phyloP scores from a whole-genome alignment of 2,797 vertebrate genomes.

The Carapus acus region DNA sequence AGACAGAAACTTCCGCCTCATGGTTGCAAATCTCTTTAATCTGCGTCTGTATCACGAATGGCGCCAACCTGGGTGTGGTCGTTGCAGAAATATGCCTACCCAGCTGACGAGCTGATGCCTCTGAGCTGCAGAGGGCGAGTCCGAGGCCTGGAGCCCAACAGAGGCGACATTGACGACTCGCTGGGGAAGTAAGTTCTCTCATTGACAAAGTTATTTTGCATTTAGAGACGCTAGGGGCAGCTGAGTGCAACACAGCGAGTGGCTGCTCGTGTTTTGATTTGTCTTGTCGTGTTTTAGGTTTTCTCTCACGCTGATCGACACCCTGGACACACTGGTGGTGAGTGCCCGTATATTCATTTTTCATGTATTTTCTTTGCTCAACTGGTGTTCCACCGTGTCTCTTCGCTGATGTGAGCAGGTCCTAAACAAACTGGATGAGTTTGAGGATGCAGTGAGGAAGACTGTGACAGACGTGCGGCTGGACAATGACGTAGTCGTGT shows the following conservation, averaged over 20 bases:
- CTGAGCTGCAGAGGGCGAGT: conserved; percentile 78
- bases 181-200: conserved; percentile 73
- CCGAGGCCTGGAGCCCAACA: conserved; percentile 76
- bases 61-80: conserved; percentile 28
- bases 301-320: conserved; percentile 79
- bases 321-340: conserved; percentile 79
- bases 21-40: no score
- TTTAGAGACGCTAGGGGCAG: no score
- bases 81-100: conserved; percentile 78
- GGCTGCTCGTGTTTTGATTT: no score
- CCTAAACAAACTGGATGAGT: conserved; percentile 79
- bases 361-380: no score
- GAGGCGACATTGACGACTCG: conserved; percentile 79
- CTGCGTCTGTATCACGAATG: no score
- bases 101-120: conserved; percentile 81
- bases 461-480: conserved; percentile 69
- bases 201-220: no score
- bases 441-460: conserved; percentile 77
- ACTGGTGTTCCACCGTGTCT: no score
- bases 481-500: conserved; percentile 81
- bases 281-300: no score
- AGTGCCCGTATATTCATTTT: no score
- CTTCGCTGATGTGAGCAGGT: conserved; percentile 56
- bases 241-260: no score
- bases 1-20: no score